Conservation (phyloP, 2,113 vertebrate genomes). For the Dolichotis patagonum region DNA sequence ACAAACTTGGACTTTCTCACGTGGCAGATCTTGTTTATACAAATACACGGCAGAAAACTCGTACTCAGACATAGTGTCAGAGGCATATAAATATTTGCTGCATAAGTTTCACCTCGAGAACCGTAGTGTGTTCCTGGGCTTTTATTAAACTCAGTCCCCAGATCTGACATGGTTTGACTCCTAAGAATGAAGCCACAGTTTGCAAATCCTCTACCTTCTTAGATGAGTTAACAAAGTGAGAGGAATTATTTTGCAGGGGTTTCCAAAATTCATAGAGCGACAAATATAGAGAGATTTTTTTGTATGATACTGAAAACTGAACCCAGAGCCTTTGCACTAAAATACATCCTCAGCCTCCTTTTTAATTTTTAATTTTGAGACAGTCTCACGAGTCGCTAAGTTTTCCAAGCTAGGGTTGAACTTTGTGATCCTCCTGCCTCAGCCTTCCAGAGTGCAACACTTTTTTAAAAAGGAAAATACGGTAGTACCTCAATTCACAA, state of each 20-base stretch:
- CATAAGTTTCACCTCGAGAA: background rate
- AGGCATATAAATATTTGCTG: slow-evolving; percentile 35
- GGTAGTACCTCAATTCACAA: background rate
- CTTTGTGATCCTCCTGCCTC: background rate
- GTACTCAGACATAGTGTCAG: background rate
- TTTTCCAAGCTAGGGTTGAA: background rate
- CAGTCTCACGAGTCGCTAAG: background rate
- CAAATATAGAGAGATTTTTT: background rate
- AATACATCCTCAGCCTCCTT: no score
- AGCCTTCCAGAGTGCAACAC: background rate
- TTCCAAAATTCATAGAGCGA: background rate
- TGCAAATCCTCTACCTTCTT: background rate
- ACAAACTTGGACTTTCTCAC: background rate
- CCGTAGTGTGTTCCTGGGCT: background rate
- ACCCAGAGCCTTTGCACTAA: background rate
- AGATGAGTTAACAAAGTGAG: background rate
- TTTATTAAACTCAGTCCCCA: background rate
- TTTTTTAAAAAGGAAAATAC: slow-evolving; percentile 15
- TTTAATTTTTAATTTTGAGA: background rate
- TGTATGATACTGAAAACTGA: background rate
- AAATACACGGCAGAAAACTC: background rate
- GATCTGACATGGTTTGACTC: slow-evolving; percentile 14
- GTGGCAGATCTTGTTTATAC: background rate
- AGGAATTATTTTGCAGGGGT: background rate
- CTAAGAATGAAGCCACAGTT: background rate